phyloP scores from a whole-genome alignment of 2,888 invertebrate genomes.

The Euzophera pinguis region DNA sequence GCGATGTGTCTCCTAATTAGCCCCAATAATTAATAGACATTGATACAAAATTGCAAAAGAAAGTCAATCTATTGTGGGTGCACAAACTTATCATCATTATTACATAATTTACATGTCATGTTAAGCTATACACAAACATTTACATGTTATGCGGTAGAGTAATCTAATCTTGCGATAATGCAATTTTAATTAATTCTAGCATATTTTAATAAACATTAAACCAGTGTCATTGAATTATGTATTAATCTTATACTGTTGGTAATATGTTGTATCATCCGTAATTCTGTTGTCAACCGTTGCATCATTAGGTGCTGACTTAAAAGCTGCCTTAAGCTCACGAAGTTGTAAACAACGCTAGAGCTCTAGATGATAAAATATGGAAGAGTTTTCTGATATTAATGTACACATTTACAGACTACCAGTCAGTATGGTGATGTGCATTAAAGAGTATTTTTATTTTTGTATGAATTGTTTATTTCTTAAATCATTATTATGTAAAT shows the following conservation, averaged over 20 bases:
- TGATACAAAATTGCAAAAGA: slow-evolving; percentile 10
- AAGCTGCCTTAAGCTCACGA: slow-evolving; percentile 1
- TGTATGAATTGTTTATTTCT: too few species aligned
- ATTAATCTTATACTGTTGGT: slow-evolving; percentile 3
- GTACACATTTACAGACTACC: too few species aligned
- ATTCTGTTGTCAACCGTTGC: slow-evolving; percentile 23
- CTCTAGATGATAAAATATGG: not conserved
- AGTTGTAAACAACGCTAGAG: slow-evolving; percentile 11
- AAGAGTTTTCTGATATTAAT: too few species aligned
- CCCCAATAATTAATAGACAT: not conserved
- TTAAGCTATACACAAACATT: not conserved
- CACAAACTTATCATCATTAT: too few species aligned
- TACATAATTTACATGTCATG: too few species aligned
- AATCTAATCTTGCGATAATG: slow-evolving; percentile 2
- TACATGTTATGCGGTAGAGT: not conserved
- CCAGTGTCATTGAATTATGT: slow-evolving; percentile 5
- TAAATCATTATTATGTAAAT: too few species aligned
- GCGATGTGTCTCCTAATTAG: slow-evolving; percentile 3
- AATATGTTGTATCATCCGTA: slow-evolving; percentile 14
- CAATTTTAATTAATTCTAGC: slow-evolving; percentile 5
- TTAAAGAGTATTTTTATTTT: too few species aligned
- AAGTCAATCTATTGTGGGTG: too few species aligned
- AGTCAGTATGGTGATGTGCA: too few species aligned
- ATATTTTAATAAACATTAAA: not conserved
- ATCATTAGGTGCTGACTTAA: slow-evolving; percentile 19